Conservation (phyloP, 2,113 vertebrate genomes). For the Chloebia gouldiae region DNA sequence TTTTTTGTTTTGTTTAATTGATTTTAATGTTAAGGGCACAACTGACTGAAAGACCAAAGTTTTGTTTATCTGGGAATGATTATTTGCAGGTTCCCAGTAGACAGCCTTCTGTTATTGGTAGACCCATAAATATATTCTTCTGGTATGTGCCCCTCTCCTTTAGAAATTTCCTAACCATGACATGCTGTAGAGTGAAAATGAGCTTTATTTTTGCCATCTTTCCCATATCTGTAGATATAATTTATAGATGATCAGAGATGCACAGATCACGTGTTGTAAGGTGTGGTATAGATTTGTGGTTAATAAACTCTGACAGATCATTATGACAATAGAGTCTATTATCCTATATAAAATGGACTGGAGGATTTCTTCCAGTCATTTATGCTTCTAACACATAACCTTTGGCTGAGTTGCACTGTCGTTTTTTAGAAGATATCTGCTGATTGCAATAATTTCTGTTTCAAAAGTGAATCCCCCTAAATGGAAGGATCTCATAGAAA, state of each 20-base stretch:
- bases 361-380: not conserved
- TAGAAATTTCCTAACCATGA: not conserved
- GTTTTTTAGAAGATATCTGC: not conserved
- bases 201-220: not conserved
- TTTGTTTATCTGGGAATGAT: not conserved
- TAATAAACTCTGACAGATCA: not conserved
- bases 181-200: not conserved
- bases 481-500: slow-evolving; percentile 3
- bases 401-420: not conserved
- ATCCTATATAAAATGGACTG: not conserved
- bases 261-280: not conserved
- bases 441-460: not conserved
- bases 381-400: not conserved
- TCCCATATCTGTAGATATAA: not conserved
- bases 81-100: not conserved
- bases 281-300: not conserved
- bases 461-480: not conserved
- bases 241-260: not conserved
- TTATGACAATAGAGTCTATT: not conserved
- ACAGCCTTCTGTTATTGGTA: not conserved
- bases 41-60: rapidly evolving
- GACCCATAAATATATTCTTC: not conserved
- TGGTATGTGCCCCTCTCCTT: not conserved
- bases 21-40: not conserved
- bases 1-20: not conserved